Base-by-base conservation (phyloP, 1,140 invertebrate genomes). In the Helicoverpa zea region DNA sequence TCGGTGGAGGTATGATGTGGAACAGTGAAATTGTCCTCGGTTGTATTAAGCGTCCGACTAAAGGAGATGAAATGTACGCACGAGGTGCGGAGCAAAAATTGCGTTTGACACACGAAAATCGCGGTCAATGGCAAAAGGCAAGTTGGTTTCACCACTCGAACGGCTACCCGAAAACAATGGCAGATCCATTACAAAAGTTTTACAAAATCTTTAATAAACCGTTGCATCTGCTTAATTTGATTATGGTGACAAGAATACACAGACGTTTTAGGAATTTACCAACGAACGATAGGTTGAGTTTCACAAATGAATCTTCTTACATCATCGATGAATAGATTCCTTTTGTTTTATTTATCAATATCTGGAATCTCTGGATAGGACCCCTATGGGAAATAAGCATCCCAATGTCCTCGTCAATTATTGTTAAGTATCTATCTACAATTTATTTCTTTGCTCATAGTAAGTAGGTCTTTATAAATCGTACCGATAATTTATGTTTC, bases 101-200 rank as follows among this genome's bases (percentile, higher is more conserved):
- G 61, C 59, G 23, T 76, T 78, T 83, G 80, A 82, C 73, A 77
- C 63, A 80, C 77, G 56, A 80, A 77, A 83, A 85, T 81, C 70
- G 79, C 81, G 86, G 85, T 86, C 85, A 86, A 84, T 86, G 85
- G 83, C 81, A 81, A 73, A 83, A 83, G 82, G 82, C 83, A 84
- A 83, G 75, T 66, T 76, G 81, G 83, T 88, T 89, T 89, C 87
- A 80, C 81, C 83, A 87, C 81, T 85, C 86, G 82, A 79, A 68
- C 84, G 85, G 83, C 83, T 83, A 86, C 82, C 79, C 76, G 82
- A 84, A 85, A 84, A 89, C 86, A 89, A 86, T 86, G 70, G 78
- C 56, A 47, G 59, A 79, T 78, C 83, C 76, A 74, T 88, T 87
- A 84, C 83, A 82, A 83, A 86, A 87, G 84, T 79, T 56, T 75